Conservation (phyloP, 2,797 vertebrate genomes). For the Pangasius larnaudii region DNA sequence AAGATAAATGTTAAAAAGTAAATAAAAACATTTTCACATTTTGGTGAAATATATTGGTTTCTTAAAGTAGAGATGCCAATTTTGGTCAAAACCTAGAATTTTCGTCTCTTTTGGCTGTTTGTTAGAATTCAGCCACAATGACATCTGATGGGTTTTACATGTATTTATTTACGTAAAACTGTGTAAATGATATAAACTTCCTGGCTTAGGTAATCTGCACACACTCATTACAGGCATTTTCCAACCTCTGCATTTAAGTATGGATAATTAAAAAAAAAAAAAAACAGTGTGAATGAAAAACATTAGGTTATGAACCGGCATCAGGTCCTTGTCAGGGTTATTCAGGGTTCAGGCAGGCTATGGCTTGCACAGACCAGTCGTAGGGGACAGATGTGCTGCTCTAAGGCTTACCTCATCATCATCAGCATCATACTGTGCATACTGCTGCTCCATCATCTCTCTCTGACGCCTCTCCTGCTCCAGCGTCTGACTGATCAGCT, state of each 20-base stretch:
- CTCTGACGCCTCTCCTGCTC: slow-evolving; percentile 94
- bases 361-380: slow-evolving; percentile 26
- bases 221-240: not conserved
- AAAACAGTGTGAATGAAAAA: not conserved
- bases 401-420: slow-evolving; percentile 89
- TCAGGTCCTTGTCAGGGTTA: not conserved
- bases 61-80: not conserved
- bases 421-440: slow-evolving; percentile 93
- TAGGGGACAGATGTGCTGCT: slow-evolving; percentile 11
- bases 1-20: not conserved
- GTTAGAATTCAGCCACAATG: not conserved
- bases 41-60: not conserved
- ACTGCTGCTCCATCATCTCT: slow-evolving; percentile 95
- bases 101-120: not conserved
- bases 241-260: not conserved
- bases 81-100: not conserved
- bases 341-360: slow-evolving; percentile 9
- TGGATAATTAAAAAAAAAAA: not conserved
- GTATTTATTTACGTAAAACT: not conserved
- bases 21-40: not conserved
- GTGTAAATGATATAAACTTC: not conserved
- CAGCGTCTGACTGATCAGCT: slow-evolving; percentile 95
- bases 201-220: not conserved
- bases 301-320: not conserved
- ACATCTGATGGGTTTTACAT: not conserved